Evolutionary conservation across 2,888 invertebrate species (phyloP).

Genomic region (Orthonychiurus folsomi): DNA sequence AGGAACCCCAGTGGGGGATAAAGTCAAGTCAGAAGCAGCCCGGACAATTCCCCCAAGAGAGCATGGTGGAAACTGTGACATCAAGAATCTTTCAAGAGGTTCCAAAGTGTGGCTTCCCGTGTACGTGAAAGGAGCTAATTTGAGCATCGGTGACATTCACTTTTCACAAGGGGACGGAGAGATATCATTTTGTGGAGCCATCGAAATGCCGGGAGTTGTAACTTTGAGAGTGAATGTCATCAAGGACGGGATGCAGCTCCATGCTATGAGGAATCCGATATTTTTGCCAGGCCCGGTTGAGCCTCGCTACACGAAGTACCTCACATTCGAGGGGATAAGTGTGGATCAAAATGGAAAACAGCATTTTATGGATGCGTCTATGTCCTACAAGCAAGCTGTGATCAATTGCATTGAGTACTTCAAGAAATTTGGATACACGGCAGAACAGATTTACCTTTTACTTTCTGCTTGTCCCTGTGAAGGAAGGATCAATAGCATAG

Average conservation of each 20-base stretch:
- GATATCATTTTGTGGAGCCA: slow-evolving; percentile 31
- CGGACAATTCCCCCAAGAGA: slow-evolving; percentile 31
- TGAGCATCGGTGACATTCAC: slow-evolving; percentile 31
- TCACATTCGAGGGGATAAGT: slow-evolving; percentile 29
- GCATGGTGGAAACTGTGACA: slow-evolving; percentile 35
- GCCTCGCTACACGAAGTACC: slow-evolving; percentile 21
- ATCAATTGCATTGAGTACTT: slow-evolving; percentile 28
- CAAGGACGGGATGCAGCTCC: slow-evolving; percentile 25
- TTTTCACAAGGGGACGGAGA: slow-evolving; percentile 34
- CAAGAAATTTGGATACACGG: slow-evolving; percentile 28
- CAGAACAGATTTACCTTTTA: slow-evolving; percentile 24
- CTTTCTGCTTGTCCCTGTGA: slow-evolving; percentile 24
- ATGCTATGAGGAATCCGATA: slow-evolving; percentile 26
- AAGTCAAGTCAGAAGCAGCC: slow-evolving; percentile 26
- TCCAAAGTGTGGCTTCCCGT: slow-evolving; percentile 33
- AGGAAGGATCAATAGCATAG: slow-evolving; percentile 24
- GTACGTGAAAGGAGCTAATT: slow-evolving; percentile 30
- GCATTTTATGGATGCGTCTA: slow-evolving; percentile 22
- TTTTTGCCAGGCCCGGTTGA: slow-evolving; percentile 29
- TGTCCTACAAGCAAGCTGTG: slow-evolving; percentile 28
- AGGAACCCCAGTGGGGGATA: slow-evolving; percentile 20
- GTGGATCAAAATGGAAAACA: slow-evolving; percentile 32
- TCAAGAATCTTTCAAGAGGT: slow-evolving; percentile 31
- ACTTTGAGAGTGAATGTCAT: slow-evolving; percentile 23
- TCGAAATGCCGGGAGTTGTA: slow-evolving; percentile 29